Conservation (phyloP, 1,140 invertebrate genomes). For the Sycophaga agraensis region DNA sequence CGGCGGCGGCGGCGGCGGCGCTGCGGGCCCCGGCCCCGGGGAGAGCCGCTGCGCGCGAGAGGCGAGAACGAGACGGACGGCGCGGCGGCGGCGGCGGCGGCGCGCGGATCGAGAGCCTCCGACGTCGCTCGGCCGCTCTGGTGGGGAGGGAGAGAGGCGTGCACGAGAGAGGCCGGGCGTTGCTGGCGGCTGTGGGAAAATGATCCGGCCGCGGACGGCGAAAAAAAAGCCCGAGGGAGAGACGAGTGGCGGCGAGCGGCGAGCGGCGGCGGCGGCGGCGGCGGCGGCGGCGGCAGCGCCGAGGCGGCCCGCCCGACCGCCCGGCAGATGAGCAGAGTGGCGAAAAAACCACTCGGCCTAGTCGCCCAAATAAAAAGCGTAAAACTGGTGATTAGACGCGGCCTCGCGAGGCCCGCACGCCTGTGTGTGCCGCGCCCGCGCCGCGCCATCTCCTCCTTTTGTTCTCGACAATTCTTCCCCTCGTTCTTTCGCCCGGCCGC, state of each 20-base stretch:
- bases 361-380: conserved; percentile 46
- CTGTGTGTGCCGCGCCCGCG: conserved; percentile 38
- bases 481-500: no score
- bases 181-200: conserved; percentile 50
- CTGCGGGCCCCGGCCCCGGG: conserved; percentile 7
- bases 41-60: conserved; percentile 18
- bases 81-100: conserved; percentile 1
- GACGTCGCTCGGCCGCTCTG: no score
- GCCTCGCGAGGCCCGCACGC: conserved; percentile 52
- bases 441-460: conserved; percentile 33
- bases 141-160: conserved; percentile 20
- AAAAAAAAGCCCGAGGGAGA: conserved; percentile 28
- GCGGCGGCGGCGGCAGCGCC: conserved; percentile 24
- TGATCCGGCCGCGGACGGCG: conserved; percentile 37
- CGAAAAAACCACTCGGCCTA: conserved; percentile 26
- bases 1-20: conserved; percentile 15
- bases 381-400: conserved; percentile 52
- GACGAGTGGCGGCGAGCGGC: not conserved
- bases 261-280: not conserved
- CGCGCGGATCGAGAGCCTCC: conserved; percentile 9
- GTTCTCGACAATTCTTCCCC: conserved; percentile 17
- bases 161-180: conserved; percentile 33
- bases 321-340: conserved; percentile 17
- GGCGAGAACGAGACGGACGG: conserved; percentile 21
- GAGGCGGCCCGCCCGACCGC: not conserved